Evolutionary conservation across 1,140 invertebrate genomes (phyloP).

Genomic region (Aphelinus certus): DNA sequence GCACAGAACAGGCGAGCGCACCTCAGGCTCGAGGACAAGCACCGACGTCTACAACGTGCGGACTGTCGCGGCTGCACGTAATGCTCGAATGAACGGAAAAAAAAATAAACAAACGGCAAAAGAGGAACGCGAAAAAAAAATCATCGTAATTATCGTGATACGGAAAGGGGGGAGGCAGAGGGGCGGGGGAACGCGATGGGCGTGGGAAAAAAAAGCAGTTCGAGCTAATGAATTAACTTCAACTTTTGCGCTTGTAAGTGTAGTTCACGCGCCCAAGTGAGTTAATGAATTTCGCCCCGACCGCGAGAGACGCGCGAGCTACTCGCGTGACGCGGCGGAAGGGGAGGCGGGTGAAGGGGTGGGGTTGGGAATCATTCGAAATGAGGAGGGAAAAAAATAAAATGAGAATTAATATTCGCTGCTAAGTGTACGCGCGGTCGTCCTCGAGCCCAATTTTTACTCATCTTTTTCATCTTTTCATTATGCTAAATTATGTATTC

Average conservation of each 20-base stretch:
- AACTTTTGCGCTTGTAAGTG: not conserved
- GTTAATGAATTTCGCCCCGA: conserved; percentile 5
- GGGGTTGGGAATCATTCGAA: not conserved
- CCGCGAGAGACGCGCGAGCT: not conserved
- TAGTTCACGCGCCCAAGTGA: not conserved
- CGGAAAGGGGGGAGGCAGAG: not conserved
- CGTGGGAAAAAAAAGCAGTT: not conserved
- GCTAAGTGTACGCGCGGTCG: conserved; percentile 50
- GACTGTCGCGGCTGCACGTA: conserved; percentile 24
- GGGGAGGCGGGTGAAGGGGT: too few species aligned
- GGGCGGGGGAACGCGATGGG: conserved; percentile 7
- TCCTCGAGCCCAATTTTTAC: conserved; percentile 65
- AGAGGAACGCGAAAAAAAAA: conserved; percentile 42
- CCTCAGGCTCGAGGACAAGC: conserved; percentile 66
- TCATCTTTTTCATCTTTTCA: conserved; percentile 30
- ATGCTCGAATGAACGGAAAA: not conserved
- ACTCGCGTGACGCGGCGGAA: too few species aligned
- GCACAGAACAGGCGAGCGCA: conserved; percentile 56
- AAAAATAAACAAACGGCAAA: conserved; percentile 21
- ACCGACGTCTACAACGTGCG: conserved; percentile 48
- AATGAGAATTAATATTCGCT: conserved; percentile 12
- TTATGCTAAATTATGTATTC: conserved; percentile 34
- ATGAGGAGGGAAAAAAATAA: not conserved
- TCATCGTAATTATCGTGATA: too few species aligned
- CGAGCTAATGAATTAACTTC: conserved; percentile 3